These are phyloP conservation scores for Alethe castanea DNA, from an alignment of 2,113 vertebrate genomes.

Conservation along the genomic window DNA sequence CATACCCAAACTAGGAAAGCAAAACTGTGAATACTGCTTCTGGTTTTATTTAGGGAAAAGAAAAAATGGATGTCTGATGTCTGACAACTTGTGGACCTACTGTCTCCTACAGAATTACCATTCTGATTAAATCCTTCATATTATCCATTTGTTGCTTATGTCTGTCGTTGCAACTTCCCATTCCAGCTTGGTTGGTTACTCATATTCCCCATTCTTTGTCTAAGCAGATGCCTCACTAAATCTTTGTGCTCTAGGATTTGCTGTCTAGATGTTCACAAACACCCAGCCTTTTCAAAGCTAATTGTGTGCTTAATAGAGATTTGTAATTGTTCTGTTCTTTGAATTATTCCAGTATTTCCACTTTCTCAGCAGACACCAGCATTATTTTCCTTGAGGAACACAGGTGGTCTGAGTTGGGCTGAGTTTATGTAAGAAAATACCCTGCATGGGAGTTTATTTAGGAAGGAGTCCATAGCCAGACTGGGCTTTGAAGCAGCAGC, in stretches of 20 bases:
- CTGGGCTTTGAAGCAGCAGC: slow-evolving; percentile 7
- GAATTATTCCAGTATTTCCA: slow-evolving; percentile 30
- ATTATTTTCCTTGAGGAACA: neutral
- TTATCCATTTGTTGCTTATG: neutral
- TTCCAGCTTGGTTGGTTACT: slow-evolving; percentile 12
- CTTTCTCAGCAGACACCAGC: neutral
- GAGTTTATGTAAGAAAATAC: slow-evolving; percentile 28
- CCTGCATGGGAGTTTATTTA: neutral
- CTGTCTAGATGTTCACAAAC: neutral
- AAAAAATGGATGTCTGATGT: neutral
- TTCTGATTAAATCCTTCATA: neutral
- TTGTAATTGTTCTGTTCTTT: neutral
- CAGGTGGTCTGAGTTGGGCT: neutral
- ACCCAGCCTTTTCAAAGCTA: neutral
- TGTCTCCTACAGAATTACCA: neutral
- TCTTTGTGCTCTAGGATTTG: neutral
- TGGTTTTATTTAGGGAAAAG: neutral
- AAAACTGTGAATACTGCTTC: neutral
- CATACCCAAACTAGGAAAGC: neutral
- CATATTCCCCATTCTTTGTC: neutral
- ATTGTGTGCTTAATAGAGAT: neutral
- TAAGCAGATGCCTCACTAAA: neutral
- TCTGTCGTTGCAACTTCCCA: neutral
- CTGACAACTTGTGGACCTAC: neutral
- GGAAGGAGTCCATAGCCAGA: slow-evolving; percentile 14